Evolutionary conservation across 2,888 invertebrate species (phyloP).

Genomic region (Onthophagus sagittarius): DNA sequence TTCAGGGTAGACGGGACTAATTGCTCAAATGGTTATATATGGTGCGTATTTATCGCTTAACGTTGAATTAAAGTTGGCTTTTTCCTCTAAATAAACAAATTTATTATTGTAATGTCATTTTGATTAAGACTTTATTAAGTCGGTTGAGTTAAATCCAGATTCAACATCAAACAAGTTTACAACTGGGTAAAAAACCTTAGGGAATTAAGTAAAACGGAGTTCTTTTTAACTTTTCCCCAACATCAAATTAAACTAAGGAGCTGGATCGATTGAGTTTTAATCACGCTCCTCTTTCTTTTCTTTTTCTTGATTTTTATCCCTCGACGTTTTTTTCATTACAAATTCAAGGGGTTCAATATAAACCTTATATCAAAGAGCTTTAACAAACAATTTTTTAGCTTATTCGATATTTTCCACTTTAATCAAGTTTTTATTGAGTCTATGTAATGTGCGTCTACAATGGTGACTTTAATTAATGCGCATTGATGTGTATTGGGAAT

Average conservation of each 20-base stretch:
- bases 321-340: neutral
- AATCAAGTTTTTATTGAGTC: too few relatives aligned
- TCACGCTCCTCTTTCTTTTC: neutral
- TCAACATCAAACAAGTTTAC: neutral
- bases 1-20: slow-evolving; percentile 23
- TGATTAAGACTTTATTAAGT: neutral
- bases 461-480: too few relatives aligned
- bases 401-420: too few relatives aligned
- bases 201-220: neutral
- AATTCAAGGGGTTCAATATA: neutral
- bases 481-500: too few relatives aligned
- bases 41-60: neutral
- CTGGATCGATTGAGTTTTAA: neutral
- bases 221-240: neutral
- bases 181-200: neutral
- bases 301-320: neutral
- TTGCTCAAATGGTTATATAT: slow-evolving; percentile 28
- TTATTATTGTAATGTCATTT: neutral
- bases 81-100: too few relatives aligned
- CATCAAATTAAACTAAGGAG: neutral
- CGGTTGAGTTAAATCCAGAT: neutral
- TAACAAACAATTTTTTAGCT: neutral
- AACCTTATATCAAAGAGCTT: neutral
- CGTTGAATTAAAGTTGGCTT: neutral
- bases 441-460: too few relatives aligned